These are phyloP conservation scores for Caerostris extrusa DNA, from an alignment of 1,140 invertebrate species.

Conservation along the genomic window DNA sequence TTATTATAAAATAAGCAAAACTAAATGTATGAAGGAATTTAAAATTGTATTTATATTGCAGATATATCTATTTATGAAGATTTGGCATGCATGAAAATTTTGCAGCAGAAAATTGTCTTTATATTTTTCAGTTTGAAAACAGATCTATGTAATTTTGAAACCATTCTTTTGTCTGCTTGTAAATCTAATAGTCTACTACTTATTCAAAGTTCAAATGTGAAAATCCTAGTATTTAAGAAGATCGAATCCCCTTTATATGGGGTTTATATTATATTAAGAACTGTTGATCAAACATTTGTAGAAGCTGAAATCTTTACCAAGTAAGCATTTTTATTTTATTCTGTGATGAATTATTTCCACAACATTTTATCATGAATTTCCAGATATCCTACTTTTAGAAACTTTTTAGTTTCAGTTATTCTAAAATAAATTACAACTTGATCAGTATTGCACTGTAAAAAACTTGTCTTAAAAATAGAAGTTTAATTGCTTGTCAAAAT, in stretches of 20 bases:
- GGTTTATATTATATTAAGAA: background rate
- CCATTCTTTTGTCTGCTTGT: background rate
- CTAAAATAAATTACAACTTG: no score
- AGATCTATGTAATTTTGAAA: slow-evolving; percentile 35
- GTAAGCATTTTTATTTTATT: slow-evolving; percentile 6
- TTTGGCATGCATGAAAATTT: background rate
- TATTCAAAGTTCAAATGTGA: background rate
- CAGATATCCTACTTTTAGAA: no score
- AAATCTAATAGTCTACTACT: background rate
- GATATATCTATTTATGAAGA: slow-evolving; percentile 9
- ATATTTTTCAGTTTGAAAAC: background rate
- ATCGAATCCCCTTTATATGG: background rate
- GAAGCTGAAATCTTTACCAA: slow-evolving; percentile 38
- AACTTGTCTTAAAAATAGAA: no score
- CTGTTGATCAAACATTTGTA: background rate
- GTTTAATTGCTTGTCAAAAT: no score
- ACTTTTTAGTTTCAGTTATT: no score
- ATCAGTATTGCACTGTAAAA: no score
- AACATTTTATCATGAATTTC: no score
- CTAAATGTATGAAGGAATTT: no score
- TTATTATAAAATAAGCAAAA: no score
- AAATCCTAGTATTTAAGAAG: slow-evolving; percentile 18
- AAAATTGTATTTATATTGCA: background rate
- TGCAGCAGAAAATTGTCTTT: slow-evolving; percentile 31
- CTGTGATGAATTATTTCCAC: no score